Percentiles rank a stretch among this genome's conserved stretches.
These are phyloP conservation scores for Diadophis punctatus DNA, from an alignment of 2,113 vertebrate species.

Conservation along the genomic window DNA sequence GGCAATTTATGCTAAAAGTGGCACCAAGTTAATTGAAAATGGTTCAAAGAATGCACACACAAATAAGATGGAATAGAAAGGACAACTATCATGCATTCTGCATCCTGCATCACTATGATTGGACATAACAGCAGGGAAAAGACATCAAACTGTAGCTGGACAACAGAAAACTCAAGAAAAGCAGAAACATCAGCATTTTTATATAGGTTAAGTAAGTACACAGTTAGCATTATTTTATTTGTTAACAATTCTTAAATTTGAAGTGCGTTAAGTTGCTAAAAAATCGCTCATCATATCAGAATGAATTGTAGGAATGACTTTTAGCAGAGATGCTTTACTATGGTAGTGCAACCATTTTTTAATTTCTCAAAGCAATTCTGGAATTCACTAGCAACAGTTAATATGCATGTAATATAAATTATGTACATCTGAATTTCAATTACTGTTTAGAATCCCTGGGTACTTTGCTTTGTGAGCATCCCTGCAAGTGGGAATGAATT, in stretches of 20 bases:
- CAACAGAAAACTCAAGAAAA: background rate
- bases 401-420: slow-evolving; percentile 22
- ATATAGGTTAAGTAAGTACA: background rate
- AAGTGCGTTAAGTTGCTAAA: background rate
- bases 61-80: background rate
- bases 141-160: background rate
- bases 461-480: slow-evolving; percentile 28
- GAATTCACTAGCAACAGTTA: background rate
- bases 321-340: background rate
- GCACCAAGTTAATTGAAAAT: background rate
- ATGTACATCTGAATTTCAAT: slow-evolving; percentile 48
- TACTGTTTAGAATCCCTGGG: slow-evolving; percentile 47
- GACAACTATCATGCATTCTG: background rate
- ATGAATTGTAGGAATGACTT: background rate
- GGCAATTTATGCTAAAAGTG: background rate
- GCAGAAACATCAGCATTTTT: background rate
- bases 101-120: background rate
- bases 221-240: background rate
- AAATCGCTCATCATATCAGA: background rate
- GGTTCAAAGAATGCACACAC: background rate
- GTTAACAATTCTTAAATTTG: background rate
- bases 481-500: slow-evolving; percentile 52
- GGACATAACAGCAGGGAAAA: background rate
- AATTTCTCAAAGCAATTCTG: slow-evolving; percentile 4
- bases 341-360: background rate